Evolutionary conservation across 2,888 invertebrate genomes (phyloP).

Genomic region (Lasioglossum lativentre): DNA sequence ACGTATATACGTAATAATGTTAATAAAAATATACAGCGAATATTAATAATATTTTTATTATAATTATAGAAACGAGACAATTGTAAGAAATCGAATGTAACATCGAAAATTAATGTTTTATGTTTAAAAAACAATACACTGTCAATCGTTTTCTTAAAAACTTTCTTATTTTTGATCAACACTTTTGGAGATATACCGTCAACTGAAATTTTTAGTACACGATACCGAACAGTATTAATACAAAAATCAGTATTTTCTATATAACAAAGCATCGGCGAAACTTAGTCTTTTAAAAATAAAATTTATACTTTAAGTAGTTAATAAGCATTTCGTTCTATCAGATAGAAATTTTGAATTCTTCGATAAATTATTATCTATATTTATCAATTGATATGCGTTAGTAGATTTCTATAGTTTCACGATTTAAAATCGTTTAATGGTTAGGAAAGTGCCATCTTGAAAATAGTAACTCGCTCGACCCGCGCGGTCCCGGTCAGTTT

Average conservation of each 20-base stretch:
- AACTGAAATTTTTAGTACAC: constrained; percentile 28
- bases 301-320: background rate
- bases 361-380: background rate
- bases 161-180: constrained; percentile 14
- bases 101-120: constrained; percentile 18
- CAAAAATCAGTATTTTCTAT: constrained; percentile 25
- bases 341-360: background rate
- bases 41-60: constrained; percentile 33
- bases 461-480: constrained; percentile 74
- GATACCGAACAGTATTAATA: constrained; percentile 6
- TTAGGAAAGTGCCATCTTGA: constrained; percentile 74
- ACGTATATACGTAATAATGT: background rate
- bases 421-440: constrained; percentile 48
- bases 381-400: background rate
- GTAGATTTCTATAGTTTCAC: constrained; percentile 24
- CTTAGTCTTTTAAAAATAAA: constrained; percentile 13
- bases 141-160: constrained; percentile 40
- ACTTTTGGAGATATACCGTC: constrained; percentile 22
- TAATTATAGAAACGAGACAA: constrained; percentile 12
- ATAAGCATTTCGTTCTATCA: background rate
- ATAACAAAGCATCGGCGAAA: background rate
- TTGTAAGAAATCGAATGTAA: constrained; percentile 26
- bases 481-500: constrained; percentile 82
- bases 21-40: constrained; percentile 25
- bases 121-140: constrained; percentile 22